Evolutionary conservation across 1,140 invertebrate genomes (phyloP), one percentile per base, ranked within the genome.

Genomic region (Neelides sp.): DNA sequence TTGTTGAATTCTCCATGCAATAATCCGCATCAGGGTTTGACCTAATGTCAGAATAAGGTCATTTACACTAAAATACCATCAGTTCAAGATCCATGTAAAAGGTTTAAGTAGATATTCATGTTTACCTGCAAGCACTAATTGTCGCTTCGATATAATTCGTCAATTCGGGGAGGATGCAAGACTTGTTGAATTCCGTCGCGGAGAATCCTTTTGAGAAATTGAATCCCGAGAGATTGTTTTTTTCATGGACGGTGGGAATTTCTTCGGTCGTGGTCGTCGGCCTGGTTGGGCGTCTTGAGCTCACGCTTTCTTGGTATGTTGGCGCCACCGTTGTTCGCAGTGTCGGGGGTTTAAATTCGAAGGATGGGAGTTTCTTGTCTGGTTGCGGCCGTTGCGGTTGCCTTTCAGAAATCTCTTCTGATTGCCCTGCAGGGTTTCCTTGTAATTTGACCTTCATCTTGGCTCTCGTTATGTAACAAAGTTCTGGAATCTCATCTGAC

Each of bases 381-480:
- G 7, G 28, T 32, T 32, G 28, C 26, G 7, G 20, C 8, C 32
- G 28, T 28, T 13, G 27, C 23, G 23, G 23, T 10, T 26, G 40
- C 12, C 17, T 22, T 26, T 41, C 32, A 22, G 22, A 30, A n/a
- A 41, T 26, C 26, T 55, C 28, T 20, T 49, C 42, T 40, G 36
- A 24, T n/a, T 51, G 27, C 55, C 50, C n/a, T n/a, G n/a, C n/a
- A n/a, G n/a, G n/a, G n/a, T n/a, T n/a, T n/a, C n/a, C n/a, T n/a
- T n/a, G n/a, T n/a, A n/a, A 57, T 23, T 48, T 44, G 4, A 44
- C 3, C 17, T 32, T 20, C 15, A 59, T 45, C 36, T 52, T 54
- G 1, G 54, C 58, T 22, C 54, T 20, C 2, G 58, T 59, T 15
- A 55, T 56, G 4, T 56, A 36, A 46, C 58, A 59, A 3, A 59